Conservation (phyloP, 23 tunicate genomes). For the Diplosoma virens region DNA sequence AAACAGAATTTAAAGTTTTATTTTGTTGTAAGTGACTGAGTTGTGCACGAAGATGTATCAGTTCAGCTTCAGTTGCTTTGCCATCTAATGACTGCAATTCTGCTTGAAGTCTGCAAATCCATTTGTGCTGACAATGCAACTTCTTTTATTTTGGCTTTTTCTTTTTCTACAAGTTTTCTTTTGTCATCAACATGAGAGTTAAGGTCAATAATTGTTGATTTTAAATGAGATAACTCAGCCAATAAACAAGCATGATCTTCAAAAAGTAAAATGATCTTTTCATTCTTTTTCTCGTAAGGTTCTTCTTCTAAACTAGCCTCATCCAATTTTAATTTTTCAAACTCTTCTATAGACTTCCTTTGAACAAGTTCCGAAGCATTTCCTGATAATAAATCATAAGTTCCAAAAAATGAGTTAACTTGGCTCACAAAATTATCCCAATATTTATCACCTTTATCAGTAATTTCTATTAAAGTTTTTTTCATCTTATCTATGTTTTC, state of each 20-base stretch:
- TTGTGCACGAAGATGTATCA: not conserved
- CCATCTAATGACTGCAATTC: slow-evolving; percentile 14
- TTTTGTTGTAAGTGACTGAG: not conserved
- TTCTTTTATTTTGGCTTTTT: not conserved
- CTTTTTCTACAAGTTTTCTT: not conserved
- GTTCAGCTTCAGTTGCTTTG: slow-evolving; percentile 7
- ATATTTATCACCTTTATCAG: not conserved
- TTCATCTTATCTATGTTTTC: not conserved
- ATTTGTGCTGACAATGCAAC: not conserved
- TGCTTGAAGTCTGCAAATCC: slow-evolving; percentile 3
- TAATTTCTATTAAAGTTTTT: not conserved
- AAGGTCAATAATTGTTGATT: slow-evolving; percentile 8
- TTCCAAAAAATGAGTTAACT: not conserved
- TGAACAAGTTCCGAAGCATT: not conserved
- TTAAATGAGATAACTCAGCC: slow-evolving; percentile 13
- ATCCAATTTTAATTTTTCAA: not conserved
- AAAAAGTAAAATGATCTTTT: not conserved
- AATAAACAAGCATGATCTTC: not conserved
- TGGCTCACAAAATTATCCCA: not conserved
- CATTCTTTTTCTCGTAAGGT: not conserved
- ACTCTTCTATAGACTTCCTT: not conserved
- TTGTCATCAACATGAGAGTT: not conserved
- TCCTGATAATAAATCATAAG: not conserved
- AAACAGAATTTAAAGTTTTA: too few species aligned
- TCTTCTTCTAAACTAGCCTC: not conserved